Conservation (phyloP, 1,140 invertebrate genomes). For the Drosophila pachea region DNA sequence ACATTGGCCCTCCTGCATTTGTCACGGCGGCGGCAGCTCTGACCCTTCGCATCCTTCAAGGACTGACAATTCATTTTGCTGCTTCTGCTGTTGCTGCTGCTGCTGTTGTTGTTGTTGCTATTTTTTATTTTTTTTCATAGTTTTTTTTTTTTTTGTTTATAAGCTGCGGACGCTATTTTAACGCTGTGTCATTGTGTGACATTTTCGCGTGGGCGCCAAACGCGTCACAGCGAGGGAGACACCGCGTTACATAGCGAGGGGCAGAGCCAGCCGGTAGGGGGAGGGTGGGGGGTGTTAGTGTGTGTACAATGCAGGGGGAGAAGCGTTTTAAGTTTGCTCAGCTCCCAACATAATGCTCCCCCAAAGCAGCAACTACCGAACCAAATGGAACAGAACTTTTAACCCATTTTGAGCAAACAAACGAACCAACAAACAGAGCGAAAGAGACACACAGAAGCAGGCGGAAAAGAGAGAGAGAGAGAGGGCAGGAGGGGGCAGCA, state of each 20-base stretch:
- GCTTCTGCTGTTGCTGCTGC: neutral
- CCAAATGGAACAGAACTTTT: conserved; percentile 47
- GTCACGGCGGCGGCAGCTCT: conserved; percentile 47
- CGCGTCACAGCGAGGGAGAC: neutral
- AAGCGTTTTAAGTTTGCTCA: conserved; percentile 51
- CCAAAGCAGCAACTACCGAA: conserved; percentile 40
- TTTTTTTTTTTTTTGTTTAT: conserved; percentile 15
- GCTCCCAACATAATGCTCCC: conserved; percentile 44
- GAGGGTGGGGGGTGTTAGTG: neutral
- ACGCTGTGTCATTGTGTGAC: conserved; percentile 69
- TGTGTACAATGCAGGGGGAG: neutral
- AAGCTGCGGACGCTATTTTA: conserved; percentile 54
- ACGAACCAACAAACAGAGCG: conserved; percentile 55
- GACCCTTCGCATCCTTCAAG: conserved; percentile 58
- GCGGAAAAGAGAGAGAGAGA: neutral
- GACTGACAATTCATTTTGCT: conserved; percentile 47
- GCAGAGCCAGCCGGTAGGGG: too few relatives aligned
- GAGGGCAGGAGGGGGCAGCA: too few relatives aligned
- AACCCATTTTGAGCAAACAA: conserved; percentile 68
- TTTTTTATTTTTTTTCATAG: conserved; percentile 8
- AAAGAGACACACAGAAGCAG: conserved; percentile 13
- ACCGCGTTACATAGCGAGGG: too few relatives aligned
- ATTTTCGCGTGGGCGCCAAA: conserved; percentile 55
- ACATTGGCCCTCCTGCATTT: conserved; percentile 59
- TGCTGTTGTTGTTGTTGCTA: conserved; percentile 1